Conservation (phyloP, 2,113 vertebrate species). For the Melanotaenia duboulayi region DNA sequence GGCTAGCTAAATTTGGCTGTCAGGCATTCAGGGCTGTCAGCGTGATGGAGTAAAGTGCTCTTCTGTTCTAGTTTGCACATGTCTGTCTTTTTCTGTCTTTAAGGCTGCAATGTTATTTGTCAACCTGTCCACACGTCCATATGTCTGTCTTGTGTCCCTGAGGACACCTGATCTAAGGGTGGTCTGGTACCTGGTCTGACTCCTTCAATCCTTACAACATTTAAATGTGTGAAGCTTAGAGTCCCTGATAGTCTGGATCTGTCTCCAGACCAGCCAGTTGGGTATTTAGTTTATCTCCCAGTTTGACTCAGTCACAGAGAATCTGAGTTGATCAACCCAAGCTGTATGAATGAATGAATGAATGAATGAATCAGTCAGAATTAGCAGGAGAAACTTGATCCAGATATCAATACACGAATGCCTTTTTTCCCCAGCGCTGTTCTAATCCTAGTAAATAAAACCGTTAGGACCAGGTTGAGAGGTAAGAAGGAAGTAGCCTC, state of each 20-base stretch:
- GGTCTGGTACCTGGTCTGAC: background rate
- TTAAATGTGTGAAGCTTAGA: background rate
- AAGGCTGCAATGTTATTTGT: background rate
- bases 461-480: too few relatives aligned
- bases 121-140: background rate
- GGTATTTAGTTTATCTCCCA: background rate
- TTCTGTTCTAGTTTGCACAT: conserved; percentile 9
- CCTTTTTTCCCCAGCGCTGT: too few relatives aligned
- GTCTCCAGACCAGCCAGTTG: background rate
- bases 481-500: too few relatives aligned
- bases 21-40: conserved; percentile 23
- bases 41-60: conserved; percentile 28
- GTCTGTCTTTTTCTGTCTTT: conserved; percentile 13
- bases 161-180: background rate
- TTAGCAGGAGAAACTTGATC: too few relatives aligned
- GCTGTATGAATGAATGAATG: too few relatives aligned
- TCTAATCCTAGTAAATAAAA: too few relatives aligned
- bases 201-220: background rate
- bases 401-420: too few relatives aligned
- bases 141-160: background rate
- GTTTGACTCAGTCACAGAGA: background rate
- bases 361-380: too few relatives aligned
- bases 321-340: background rate
- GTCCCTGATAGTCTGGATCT: background rate
- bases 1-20: conserved; percentile 13